Evolutionary conservation across 2,113 vertebrate genomes (phyloP), one percentile per base, ranked within the genome.

Genomic region (Apteryx owenii): DNA sequence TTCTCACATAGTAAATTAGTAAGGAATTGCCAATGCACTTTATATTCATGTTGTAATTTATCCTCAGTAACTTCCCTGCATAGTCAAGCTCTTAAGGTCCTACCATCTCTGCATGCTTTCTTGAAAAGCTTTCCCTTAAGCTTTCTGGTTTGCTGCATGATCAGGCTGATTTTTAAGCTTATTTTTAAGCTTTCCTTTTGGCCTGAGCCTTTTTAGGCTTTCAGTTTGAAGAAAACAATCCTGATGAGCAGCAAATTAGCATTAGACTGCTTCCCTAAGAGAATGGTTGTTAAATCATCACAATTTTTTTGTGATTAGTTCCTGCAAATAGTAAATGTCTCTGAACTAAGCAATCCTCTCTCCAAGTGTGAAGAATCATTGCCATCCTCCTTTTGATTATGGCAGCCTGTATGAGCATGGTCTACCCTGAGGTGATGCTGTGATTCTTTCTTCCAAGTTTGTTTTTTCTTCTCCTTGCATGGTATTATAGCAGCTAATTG

Each of bases 231-330:
- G 84, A 85, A 91, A 96, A 93, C 79, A 88, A 78, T 91, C 76
- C 92, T 88, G 88, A 91, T 88, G 92, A 96, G 82, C 60, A 77
- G 64, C 23, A 78, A 61, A 88, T 95, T 95, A 86, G 31, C 82
- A 86, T 83, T 94, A 80, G 93, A 86, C 46, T 92, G 88, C 40
- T 73, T 88, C 88, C 19, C 40, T 93, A 51, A 94, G 90, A 96
- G 82, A 96, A 94, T 66, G 40, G 10, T 12, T 62, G 79, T 88
- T 94, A 96, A 95, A 89, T 93, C 84, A 73, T 90, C 64, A 93
- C 68, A 82, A 83, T 93, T 94, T 65, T 92, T 44, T 90, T 95
- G 79, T 93, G 81, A 94, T 96, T 95, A 94, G 71, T 83, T 94
- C 46, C 82, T 90, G 53, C 81, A 90, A 93, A 94, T 29, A 94